Evolutionary conservation across 2,797 vertebrate genomes (phyloP).

Genomic region (Diplodus sargus): DNA sequence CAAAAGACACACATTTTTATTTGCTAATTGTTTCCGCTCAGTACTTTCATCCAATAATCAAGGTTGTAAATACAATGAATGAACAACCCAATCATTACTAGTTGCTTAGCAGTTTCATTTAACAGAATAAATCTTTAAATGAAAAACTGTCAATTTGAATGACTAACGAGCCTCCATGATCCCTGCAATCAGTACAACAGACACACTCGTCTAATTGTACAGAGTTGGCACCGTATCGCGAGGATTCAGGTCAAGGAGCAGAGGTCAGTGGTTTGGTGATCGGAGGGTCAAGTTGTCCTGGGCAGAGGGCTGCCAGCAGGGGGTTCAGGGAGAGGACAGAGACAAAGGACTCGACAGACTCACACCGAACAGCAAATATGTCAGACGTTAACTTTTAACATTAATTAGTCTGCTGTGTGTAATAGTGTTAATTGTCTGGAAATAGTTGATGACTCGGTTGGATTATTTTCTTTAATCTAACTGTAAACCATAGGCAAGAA

Average conservation of each 20-base stretch:
- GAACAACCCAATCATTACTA: background rate
- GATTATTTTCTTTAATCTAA: slow-evolving; percentile 35
- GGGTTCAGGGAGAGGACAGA: slow-evolving; percentile 30
- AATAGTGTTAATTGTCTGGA: background rate
- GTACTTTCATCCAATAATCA: background rate
- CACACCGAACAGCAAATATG: background rate
- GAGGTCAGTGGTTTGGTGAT: slow-evolving; percentile 50
- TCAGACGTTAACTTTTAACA: background rate
- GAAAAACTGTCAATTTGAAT: slow-evolving; percentile 8
- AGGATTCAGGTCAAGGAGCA: slow-evolving; percentile 44
- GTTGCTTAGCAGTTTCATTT: background rate
- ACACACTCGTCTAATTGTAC: slow-evolving; percentile 12
- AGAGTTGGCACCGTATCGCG: slow-evolving; percentile 15
- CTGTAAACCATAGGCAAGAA: slow-evolving; percentile 31
- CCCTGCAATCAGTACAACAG: slow-evolving; percentile 6
- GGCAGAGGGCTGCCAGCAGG: slow-evolving; percentile 46
- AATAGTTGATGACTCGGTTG: slow-evolving; percentile 42
- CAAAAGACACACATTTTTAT: background rate
- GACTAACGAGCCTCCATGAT: background rate
- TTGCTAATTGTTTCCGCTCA: background rate
- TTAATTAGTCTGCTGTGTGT: slow-evolving; percentile 1
- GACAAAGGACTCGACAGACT: slow-evolving; percentile 1
- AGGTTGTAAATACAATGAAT: background rate
- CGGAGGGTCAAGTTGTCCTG: slow-evolving; percentile 42
- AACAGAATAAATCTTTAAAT: background rate